Evolutionary conservation across 1,140 invertebrate species (phyloP).

Genomic region (Drosophila dunni): DNA sequence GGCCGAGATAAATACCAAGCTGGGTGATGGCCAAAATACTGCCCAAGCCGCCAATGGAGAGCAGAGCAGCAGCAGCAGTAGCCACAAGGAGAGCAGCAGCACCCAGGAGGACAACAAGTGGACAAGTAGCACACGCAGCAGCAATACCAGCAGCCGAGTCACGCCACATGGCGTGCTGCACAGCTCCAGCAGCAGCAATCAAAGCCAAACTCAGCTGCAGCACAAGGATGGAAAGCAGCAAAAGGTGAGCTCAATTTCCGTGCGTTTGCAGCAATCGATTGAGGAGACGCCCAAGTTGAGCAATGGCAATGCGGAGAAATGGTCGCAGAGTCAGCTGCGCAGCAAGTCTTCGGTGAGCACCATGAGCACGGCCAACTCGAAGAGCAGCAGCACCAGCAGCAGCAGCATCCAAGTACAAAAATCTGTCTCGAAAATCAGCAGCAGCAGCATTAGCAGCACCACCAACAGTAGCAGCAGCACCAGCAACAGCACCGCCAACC

Average conservation of each 20-base stretch:
- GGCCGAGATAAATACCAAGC: slow-evolving; percentile 88
- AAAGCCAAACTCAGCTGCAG: slow-evolving; percentile 39
- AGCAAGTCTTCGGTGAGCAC: slow-evolving; percentile 59
- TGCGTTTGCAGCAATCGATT: slow-evolving; percentile 77
- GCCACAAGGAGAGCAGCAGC: slow-evolving; percentile 21
- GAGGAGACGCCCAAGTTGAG: slow-evolving; percentile 79
- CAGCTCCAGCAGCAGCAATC: slow-evolving; percentile 41
- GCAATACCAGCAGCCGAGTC: slow-evolving; percentile 40
- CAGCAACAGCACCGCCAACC: slow-evolving; percentile 18
- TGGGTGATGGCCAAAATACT: slow-evolving; percentile 85
- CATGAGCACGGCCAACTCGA: slow-evolving; percentile 56
- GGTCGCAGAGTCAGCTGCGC: slow-evolving; percentile 41
- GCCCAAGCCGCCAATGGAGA: neutral
- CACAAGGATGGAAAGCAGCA: slow-evolving; percentile 48
- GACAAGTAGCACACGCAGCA: slow-evolving; percentile 47
- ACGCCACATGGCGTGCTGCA: slow-evolving; percentile 38
- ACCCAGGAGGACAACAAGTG: slow-evolving; percentile 53
- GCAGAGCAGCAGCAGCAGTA: neutral
- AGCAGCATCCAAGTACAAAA: slow-evolving; percentile 38
- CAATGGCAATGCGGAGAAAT: slow-evolving; percentile 53
- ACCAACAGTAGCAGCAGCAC: neutral
- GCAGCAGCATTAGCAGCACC: neutral
- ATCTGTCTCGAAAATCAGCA: slow-evolving; percentile 66
- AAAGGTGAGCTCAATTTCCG: slow-evolving; percentile 67
- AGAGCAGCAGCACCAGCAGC: slow-evolving; percentile 40